Base-by-base conservation (phyloP, 2,888 invertebrate species). In the Elmis aenea region DNA sequence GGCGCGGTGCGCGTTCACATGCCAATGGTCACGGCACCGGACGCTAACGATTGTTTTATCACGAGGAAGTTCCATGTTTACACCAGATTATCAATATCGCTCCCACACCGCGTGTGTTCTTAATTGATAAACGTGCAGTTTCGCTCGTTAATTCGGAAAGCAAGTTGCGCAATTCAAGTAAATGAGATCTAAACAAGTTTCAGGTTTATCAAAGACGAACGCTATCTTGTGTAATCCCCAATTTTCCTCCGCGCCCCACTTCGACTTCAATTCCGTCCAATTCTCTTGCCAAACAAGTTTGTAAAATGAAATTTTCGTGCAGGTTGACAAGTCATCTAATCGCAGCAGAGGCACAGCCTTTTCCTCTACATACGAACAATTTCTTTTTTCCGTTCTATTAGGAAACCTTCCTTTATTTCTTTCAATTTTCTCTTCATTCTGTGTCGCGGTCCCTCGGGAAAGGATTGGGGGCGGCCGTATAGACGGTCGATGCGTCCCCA, bases 321-420 rank as follows among this genome's bases (percentile, higher is more conserved):
- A 69, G 70, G 69, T 71, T 72, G 72, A 72, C 71, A 70, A 72
- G 70, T 72, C 71, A 70, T 71, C 70, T 71, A 71, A 71, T 71
- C 71, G 70, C 61, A 40, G 41, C 33, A 40, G 32, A 44, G 36
- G 31, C 38, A 34, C 38, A 38, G 46, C 39, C 31, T 38, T 46
- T 50, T 45, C 50, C 54, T 59, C 55, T 58, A 57, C 59, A 57
- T 59, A 59, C 58, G 55, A 59, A 58, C 58, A 61, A 59, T 59
- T 62, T 61, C 57, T 61, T 60, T 56, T 57, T 58, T 59, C 57
- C 56, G 57, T 61, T 59, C 61, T 60, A 64, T 62, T 61, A 62
- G 61, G 56, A 59, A 54, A 55, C 54, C 59, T 56, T 57, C 55
- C 57, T 62, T 66, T 66, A 64, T 64, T 62, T 65, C 62, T 67